Evolutionary conservation across 1,140 invertebrate species (phyloP).

Genomic region (Caenorhabditis remanei): DNA sequence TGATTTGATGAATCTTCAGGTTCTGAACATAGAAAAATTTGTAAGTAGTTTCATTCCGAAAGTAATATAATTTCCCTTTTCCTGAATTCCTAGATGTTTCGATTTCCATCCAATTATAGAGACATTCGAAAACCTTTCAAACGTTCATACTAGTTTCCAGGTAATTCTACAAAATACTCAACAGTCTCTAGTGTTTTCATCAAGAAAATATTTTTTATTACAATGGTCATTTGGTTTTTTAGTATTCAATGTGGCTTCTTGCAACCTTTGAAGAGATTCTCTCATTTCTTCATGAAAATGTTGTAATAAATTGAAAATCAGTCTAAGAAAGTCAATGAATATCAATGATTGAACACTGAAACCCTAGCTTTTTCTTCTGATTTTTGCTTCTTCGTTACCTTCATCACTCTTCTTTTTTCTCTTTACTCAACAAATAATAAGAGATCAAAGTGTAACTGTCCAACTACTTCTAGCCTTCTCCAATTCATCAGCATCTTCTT

Average conservation of each 20-base stretch:
- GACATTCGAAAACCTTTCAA: neutral
- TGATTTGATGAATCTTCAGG: neutral
- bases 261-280: neutral
- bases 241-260: neutral
- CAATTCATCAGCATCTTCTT: too few relatives aligned
- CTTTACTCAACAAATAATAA: neutral
- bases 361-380: neutral
- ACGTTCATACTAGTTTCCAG: neutral
- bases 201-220: neutral
- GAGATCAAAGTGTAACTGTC: constrained; percentile 15
- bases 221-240: neutral
- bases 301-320: neutral
- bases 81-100: too few relatives aligned
- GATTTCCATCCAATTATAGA: neutral
- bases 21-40: neutral
- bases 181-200: constrained; percentile 8
- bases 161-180: neutral
- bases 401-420: neutral
- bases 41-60: neutral
- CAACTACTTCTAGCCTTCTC: neutral
- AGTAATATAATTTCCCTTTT: neutral
- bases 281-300: neutral
- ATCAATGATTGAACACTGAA: constrained; percentile 12
- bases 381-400: constrained; percentile 4
- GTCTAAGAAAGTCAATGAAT: neutral